Evolutionary conservation across 2,888 invertebrate genomes (phyloP).

Genomic region (Dicranocentrus wangi): DNA sequence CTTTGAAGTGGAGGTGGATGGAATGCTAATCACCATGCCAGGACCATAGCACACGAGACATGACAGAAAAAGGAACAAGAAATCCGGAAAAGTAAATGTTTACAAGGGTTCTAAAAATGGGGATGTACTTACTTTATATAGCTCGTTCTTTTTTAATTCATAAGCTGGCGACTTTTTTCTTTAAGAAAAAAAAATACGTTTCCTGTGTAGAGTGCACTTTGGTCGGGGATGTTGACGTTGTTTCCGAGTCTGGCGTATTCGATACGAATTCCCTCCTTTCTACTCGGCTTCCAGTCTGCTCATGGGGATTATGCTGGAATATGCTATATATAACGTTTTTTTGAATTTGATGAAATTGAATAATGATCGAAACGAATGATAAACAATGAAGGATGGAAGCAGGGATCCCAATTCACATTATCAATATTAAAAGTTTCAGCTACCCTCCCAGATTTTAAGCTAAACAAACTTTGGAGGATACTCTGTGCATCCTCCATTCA

Average conservation of each 20-base stretch:
- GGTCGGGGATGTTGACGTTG: background rate
- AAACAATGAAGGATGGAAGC: background rate
- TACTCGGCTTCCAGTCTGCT: background rate
- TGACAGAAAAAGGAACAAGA: conserved; percentile 7
- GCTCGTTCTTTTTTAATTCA: background rate
- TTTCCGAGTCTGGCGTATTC: background rate
- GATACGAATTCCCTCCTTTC: background rate
- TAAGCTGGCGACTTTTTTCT: background rate
- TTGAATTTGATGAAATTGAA: background rate
- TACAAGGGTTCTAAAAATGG: background rate
- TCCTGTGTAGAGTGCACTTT: conserved; percentile 1
- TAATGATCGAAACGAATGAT: too few species aligned
- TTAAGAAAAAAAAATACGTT: conserved; percentile 46
- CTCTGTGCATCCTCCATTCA: too few species aligned
- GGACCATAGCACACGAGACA: background rate
- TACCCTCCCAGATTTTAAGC: background rate
- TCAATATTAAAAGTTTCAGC: background rate
- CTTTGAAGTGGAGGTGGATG: conserved; percentile 18
- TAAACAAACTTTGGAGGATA: background rate
- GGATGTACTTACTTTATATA: too few species aligned
- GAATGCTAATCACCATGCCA: conserved; percentile 57
- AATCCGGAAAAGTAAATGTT: conserved; percentile 10
- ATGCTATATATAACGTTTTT: too few species aligned
- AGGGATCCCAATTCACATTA: background rate
- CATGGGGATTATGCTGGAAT: too few species aligned